Evolutionary conservation across 2,797 vertebrate species (phyloP).

Genomic region (Parambassis ranga): DNA sequence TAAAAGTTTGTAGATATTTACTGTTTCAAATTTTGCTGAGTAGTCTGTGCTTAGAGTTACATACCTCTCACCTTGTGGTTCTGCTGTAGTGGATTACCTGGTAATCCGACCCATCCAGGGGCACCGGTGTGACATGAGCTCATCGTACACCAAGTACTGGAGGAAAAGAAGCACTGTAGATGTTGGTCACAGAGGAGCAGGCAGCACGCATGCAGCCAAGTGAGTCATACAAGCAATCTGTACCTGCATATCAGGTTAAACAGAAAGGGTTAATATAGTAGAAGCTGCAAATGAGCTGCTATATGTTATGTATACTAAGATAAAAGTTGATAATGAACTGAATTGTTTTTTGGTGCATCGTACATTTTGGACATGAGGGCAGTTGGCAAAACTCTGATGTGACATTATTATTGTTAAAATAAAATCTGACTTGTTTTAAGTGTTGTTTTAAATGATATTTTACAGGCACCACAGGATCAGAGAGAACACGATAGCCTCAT

Average conservation of each 20-base stretch:
- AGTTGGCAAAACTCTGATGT: no score
- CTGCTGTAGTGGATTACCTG: slow-evolving; percentile 90
- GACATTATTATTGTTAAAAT: no score
- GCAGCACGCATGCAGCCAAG: slow-evolving; percentile 91
- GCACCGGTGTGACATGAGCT: slow-evolving; percentile 87
- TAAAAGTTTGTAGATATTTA: slow-evolving; percentile 42
- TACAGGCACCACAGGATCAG: slow-evolving; percentile 91
- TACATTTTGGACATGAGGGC: no score
- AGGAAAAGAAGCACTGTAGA: slow-evolving; percentile 88
- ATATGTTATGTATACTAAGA: no score
- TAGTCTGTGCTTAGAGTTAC: not conserved
- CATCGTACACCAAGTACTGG: slow-evolving; percentile 93
- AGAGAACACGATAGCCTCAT: slow-evolving; percentile 95
- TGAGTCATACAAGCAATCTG: slow-evolving; percentile 64
- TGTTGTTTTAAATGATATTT: slow-evolving; percentile 39
- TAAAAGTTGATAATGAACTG: no score
- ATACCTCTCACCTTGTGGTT: not conserved
- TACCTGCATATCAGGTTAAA: rapidly evolving
- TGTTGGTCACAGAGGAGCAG: slow-evolving; percentile 95
- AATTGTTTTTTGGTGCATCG: no score
- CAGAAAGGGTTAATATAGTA: not conserved
- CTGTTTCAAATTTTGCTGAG: rapidly evolving
- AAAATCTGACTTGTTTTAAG: no score
- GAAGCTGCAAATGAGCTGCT: not conserved
- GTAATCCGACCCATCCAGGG: slow-evolving; percentile 90